A percentile compares a stretch with the other conserved stretches of the same genome.
Conservation (phyloP, 2,888 invertebrate species). For the Sympetrum striolatum region DNA sequence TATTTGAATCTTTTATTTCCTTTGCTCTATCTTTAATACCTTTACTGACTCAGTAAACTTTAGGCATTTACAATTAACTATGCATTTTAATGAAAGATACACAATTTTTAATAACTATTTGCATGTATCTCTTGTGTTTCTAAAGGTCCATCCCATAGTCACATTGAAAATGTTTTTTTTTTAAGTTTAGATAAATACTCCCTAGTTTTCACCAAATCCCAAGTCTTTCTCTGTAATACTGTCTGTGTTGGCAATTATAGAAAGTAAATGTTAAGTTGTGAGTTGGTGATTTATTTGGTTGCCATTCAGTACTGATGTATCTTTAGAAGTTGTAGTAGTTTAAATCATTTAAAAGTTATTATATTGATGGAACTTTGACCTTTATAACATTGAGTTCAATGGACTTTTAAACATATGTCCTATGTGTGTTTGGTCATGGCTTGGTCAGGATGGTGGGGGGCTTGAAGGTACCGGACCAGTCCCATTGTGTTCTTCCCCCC, state of each 20-base stretch:
- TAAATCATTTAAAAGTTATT: background rate
- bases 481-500: constrained; percentile 50
- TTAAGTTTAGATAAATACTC: background rate
- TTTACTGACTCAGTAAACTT: too few relatives aligned
- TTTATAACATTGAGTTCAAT: background rate
- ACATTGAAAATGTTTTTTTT: background rate
- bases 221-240: too few relatives aligned
- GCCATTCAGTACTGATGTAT: background rate
- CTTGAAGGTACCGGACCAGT: constrained; percentile 48
- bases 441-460: constrained; percentile 38
- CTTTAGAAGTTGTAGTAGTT: background rate
- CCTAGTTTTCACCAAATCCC: too few relatives aligned
- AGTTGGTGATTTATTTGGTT: background rate
- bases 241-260: too few relatives aligned
- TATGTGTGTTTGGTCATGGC: constrained; percentile 26
- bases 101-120: too few relatives aligned
- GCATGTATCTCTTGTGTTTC: background rate
- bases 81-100: too few relatives aligned
- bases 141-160: background rate
- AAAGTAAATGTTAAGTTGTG: too few relatives aligned
- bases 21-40: too few relatives aligned
- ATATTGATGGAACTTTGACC: background rate
- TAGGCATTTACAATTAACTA: too few relatives aligned
- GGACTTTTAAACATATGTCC: constrained; percentile 3
- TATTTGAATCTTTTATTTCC: too few relatives aligned